phyloP scores from a whole-genome alignment of 2,113 vertebrate species.

The Peucedramus taeniatus region DNA sequence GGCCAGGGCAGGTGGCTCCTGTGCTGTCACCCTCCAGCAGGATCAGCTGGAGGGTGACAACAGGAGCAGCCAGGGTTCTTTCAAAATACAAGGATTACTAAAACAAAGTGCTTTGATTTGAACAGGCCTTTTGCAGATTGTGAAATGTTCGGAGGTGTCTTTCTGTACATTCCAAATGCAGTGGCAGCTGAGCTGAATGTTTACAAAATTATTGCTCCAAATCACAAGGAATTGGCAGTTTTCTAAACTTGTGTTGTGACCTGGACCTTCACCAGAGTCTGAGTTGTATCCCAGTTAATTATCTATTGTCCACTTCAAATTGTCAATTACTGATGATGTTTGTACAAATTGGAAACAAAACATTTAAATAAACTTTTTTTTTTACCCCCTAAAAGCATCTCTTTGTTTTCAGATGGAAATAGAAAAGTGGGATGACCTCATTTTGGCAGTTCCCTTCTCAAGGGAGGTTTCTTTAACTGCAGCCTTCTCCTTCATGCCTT shows the following conservation, averaged over 20 bases:
- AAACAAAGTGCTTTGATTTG: not conserved
- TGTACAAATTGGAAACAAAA: slow-evolving; percentile 48
- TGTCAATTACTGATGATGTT: not conserved
- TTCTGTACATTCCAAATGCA: not conserved
- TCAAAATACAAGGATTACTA: not conserved
- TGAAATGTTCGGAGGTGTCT: not conserved
- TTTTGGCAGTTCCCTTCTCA: not conserved
- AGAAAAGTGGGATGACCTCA: not conserved
- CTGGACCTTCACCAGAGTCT: not conserved
- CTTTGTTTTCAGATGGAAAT: not conserved
- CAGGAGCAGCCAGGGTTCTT: too few species aligned
- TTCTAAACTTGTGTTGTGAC: not conserved
- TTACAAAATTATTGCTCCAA: not conserved
- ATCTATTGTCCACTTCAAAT: not conserved
- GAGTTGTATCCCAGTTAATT: slow-evolving; percentile 20
- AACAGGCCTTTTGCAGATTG: not conserved
- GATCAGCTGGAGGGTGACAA: not conserved
- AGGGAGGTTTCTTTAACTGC: not conserved
- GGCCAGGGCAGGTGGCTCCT: not conserved
- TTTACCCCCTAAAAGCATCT: slow-evolving; percentile 1
- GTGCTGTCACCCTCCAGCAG: not conserved
- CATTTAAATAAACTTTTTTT: slow-evolving; percentile 21
- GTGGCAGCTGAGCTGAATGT: slow-evolving; percentile 7
- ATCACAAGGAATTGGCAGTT: not conserved
- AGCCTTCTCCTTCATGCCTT: not conserved